A percentile compares a stretch with the other conserved stretches of the same genome.
Evolutionary conservation across 2,888 invertebrate genomes (phyloP).

Genomic region (Xestia c-nigrum): DNA sequence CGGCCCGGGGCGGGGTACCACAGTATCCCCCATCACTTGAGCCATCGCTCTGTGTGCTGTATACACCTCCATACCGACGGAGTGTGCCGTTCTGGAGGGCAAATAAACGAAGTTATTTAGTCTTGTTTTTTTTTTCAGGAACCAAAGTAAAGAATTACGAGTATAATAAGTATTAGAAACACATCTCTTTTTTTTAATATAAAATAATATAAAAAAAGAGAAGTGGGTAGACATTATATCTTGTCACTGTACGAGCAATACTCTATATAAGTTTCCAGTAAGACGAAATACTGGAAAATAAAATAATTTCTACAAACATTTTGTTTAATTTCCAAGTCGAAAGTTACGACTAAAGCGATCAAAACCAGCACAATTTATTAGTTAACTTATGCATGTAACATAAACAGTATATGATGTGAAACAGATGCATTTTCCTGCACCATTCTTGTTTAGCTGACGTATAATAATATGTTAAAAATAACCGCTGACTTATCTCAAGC

Average conservation of each 20-base stretch:
- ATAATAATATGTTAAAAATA: constrained; percentile 45
- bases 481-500: constrained; percentile 7
- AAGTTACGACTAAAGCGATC: constrained; percentile 28
- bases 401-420: constrained; percentile 61
- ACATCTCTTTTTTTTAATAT: too few species aligned
- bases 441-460: constrained; percentile 34
- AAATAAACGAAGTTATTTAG: neutral
- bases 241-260: neutral
- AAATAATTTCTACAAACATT: neutral
- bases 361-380: constrained; percentile 42
- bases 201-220: too few species aligned
- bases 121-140: neutral
- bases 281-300: neutral
- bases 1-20: constrained; percentile 87
- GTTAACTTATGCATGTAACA: constrained; percentile 31
- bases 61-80: constrained; percentile 86
- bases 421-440: constrained; percentile 64
- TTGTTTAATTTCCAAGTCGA: constrained; percentile 14
- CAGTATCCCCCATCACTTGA: constrained; percentile 89
- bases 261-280: neutral
- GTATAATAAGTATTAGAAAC: neutral
- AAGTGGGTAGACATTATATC: neutral
- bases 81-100: constrained; percentile 89
- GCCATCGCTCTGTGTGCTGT: constrained; percentile 88
- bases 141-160: neutral